phyloP scores from a whole-genome alignment of 2,113 vertebrate species.

The Ploceus nigricollis region DNA sequence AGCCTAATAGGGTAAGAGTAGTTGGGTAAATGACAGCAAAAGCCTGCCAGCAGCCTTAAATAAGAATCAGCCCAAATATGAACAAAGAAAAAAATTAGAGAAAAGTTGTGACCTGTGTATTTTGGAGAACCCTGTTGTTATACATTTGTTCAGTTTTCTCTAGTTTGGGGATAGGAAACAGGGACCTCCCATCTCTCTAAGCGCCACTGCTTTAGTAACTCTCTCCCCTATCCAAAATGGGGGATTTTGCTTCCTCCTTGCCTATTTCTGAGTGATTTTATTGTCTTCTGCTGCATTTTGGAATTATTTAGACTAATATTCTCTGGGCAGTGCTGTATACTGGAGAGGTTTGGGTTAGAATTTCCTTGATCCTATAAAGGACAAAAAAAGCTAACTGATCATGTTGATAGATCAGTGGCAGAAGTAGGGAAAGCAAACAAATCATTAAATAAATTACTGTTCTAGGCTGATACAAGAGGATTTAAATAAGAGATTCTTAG shows the following conservation, averaged over 20 bases:
- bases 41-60: background rate
- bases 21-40: background rate
- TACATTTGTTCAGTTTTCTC: background rate
- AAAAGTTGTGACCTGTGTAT: background rate
- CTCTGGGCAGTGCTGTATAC: background rate
- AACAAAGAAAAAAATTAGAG: background rate
- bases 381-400: background rate
- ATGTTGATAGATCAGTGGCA: background rate
- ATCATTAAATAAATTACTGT: background rate
- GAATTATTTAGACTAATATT: background rate
- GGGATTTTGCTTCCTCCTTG: background rate
- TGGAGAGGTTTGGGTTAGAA: background rate
- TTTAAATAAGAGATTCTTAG: background rate
- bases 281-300: background rate
- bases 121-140: background rate
- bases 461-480: background rate
- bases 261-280: background rate
- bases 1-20: background rate
- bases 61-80: background rate
- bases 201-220: background rate
- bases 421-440: background rate
- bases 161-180: background rate
- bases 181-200: background rate
- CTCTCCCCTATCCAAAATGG: background rate
- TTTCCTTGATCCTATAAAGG: background rate